Evolutionary conservation across 1,140 invertebrate species (phyloP).

Genomic region (Temnothorax nylanderi): DNA sequence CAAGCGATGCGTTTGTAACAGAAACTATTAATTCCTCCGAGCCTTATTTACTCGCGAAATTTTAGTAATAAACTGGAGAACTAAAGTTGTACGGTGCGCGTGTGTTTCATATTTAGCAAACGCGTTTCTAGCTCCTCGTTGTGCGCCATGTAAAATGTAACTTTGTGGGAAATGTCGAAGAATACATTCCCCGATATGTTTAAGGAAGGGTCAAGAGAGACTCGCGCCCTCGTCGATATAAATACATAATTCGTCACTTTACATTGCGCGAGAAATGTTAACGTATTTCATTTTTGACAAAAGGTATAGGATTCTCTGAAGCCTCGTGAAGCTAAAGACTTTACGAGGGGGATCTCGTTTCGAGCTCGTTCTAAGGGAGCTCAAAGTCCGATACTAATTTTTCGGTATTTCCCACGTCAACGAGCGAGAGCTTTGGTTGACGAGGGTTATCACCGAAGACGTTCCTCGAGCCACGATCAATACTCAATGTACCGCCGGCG

Average conservation of each 20-base stretch:
- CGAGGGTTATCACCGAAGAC: slow-evolving; percentile 15
- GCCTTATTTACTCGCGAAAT: background rate
- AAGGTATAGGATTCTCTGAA: background rate
- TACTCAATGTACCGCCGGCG: slow-evolving; percentile 13
- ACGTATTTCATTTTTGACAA: background rate
- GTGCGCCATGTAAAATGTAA: background rate
- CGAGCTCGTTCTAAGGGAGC: background rate
- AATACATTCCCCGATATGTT: background rate
- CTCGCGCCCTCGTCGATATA: background rate
- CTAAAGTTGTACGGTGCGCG: background rate
- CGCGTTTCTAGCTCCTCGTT: background rate
- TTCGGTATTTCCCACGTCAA: background rate
- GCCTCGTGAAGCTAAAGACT: background rate
- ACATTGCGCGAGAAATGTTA: background rate
- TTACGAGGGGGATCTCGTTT: background rate
- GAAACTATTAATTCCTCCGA: background rate
- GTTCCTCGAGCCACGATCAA: slow-evolving; percentile 36
- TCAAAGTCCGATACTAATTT: slow-evolving; percentile 11
- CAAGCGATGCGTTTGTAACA: background rate
- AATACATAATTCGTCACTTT: background rate
- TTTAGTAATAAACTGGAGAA: background rate
- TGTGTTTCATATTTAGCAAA: background rate
- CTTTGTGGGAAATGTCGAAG: background rate
- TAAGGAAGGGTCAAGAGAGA: background rate
- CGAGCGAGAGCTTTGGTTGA: background rate